phyloP scores from a whole-genome alignment of 2,797 vertebrate species.

The Labeo calbasu region DNA sequence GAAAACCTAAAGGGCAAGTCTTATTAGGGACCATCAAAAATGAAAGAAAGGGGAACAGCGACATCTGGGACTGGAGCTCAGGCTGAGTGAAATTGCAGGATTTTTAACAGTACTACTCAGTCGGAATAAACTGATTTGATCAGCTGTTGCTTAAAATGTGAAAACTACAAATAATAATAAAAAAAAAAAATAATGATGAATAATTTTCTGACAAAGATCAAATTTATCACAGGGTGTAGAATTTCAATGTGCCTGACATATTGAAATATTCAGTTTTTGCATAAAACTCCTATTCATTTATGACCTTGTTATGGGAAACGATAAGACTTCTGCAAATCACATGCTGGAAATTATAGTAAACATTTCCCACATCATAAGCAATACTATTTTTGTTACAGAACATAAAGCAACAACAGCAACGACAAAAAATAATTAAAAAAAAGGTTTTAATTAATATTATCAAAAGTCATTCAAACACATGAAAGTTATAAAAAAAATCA shows the following conservation, averaged over 20 bases:
- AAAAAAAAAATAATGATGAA: neutral
- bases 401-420: neutral
- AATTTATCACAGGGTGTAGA: neutral
- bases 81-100: neutral
- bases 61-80: neutral
- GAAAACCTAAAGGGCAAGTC: neutral
- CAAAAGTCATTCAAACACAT: slow-evolving; percentile 73
- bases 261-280: neutral
- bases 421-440: slow-evolving; percentile 56
- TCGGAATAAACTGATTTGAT: neutral
- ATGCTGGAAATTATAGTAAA: neutral
- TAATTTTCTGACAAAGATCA: too few relatives aligned
- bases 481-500: slow-evolving; percentile 64
- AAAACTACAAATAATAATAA: neutral
- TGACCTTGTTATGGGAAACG: neutral
- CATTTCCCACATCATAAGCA: neutral
- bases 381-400: neutral
- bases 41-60: slow-evolving; percentile 25
- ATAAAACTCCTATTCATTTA: neutral
- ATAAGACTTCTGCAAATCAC: neutral
- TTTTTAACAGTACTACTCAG: neutral
- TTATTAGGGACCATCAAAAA: neutral
- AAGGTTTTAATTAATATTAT: slow-evolving; percentile 75
- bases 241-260: neutral
- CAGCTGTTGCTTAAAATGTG: neutral